These are phyloP conservation scores for Melieria omissa DNA, from an alignment of 2,888 invertebrate species.

Conservation along the genomic window DNA sequence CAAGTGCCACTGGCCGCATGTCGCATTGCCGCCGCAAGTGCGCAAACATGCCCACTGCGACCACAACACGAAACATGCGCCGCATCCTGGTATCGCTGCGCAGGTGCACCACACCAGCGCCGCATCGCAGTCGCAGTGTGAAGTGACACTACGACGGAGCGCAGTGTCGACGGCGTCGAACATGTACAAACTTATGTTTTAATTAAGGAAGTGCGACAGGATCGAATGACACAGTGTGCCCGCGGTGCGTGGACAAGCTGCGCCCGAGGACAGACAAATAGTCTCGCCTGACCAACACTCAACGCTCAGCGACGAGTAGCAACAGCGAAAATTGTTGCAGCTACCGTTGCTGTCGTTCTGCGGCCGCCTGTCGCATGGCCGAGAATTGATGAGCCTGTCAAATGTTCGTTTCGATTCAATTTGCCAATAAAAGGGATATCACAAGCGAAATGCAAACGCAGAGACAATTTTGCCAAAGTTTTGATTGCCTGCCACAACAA, in stretches of 20 bases:
- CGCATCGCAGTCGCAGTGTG: too few relatives aligned
- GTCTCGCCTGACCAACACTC: too few relatives aligned
- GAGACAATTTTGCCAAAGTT: not conserved
- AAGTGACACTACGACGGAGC: too few relatives aligned
- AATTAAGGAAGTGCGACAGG: slow-evolving; percentile 32
- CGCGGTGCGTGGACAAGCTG: not conserved
- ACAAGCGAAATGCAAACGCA: not conserved
- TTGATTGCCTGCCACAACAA: not conserved
- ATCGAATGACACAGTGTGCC: slow-evolving; percentile 18
- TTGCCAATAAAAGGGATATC: not conserved
- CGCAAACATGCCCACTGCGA: slow-evolving; percentile 21
- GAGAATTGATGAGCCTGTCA: slow-evolving; percentile 21
- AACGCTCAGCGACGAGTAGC: not conserved
- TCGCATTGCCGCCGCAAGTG: slow-evolving; percentile 20
- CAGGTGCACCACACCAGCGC: too few relatives aligned
- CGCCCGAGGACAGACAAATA: slow-evolving; percentile 7
- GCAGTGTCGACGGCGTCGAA: not conserved
- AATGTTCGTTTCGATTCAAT: not conserved
- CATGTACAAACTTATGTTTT: slow-evolving; percentile 36
- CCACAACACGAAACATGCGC: not conserved
- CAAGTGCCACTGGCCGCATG: slow-evolving; percentile 26
- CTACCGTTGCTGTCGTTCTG: not conserved
- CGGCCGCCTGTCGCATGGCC: not conserved
- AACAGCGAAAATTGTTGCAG: slow-evolving; percentile 5
- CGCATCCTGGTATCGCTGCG: too few relatives aligned